Conservation (phyloP, 1,140 invertebrate genomes). For the Semibalanus balanoides region DNA sequence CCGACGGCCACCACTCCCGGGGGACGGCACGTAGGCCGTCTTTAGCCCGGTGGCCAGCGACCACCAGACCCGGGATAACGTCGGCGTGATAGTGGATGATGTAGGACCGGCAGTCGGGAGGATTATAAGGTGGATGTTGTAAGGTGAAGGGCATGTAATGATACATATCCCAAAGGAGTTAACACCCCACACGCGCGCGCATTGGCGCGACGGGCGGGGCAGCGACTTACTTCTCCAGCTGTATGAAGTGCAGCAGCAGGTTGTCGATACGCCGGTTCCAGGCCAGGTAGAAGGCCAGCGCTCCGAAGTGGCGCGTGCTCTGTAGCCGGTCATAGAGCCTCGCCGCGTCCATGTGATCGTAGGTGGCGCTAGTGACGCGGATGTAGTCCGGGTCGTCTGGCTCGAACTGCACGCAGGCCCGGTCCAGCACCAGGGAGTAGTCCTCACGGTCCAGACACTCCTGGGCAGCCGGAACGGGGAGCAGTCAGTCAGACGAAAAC, state of each 20-base stretch:
- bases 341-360: slow-evolving; percentile 54
- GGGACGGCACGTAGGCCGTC: no score
- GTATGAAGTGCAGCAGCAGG: slow-evolving; percentile 56
- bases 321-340: slow-evolving; percentile 55
- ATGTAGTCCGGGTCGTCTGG: slow-evolving; percentile 79
- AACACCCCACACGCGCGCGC: no score
- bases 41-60: no score
- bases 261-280: slow-evolving; percentile 64
- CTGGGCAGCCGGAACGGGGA: slow-evolving; percentile 26
- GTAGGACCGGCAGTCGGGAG: no score
- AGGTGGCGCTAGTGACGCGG: slow-evolving; percentile 51
- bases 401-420: slow-evolving; percentile 83
- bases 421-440: slow-evolving; percentile 78
- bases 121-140: no score
- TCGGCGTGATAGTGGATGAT: no score
- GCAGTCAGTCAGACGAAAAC: neutral
- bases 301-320: slow-evolving; percentile 87
- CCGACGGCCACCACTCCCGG: no score
- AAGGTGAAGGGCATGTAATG: no score
- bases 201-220: no score
- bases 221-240: slow-evolving; percentile 31
- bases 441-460: slow-evolving; percentile 48
- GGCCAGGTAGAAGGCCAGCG: slow-evolving; percentile 72
- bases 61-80: no score
- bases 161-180: no score